Base-by-base conservation (phyloP, 2,888 invertebrate genomes). In the Eutolmus rufibarbis region DNA sequence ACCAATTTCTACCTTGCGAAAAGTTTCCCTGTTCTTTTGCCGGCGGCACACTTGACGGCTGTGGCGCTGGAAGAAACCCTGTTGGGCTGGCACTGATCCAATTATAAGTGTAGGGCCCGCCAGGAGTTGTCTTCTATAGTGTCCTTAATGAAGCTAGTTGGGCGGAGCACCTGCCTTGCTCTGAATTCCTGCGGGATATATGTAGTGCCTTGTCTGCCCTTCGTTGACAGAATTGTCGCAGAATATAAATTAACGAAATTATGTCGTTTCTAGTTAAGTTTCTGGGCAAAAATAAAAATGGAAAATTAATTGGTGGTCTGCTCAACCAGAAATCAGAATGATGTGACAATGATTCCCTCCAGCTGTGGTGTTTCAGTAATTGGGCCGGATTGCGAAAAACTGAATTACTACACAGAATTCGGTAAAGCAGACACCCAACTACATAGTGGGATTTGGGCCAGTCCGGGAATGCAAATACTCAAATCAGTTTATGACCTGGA, bases 171-270 rank as follows among this genome's bases (percentile, higher is more conserved):
- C 66, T 28, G 23, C 4, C 66, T 66, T 66, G 66, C 8, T 66
- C 66, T 28, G 66, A 28, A 66, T 66, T 66, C 66, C 66, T 66
- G 9, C 66, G 66, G 66, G 66, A 28, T 1, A 23, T 66, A 57
- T 57, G n/a, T n/a, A 66, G 66, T 66, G 66, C 19, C 19, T 28
- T 28, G 66, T 23, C 66, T 66, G 28, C 66, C 19, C 14, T 66
- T 66, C 23, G 78, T 78, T 78, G 78, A 28, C 78, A 78, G 78
- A 78, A 43, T 66, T 78, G 78, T 78, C 78, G 78, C 78, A 78
- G 78, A 19, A 43, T 43, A 43, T 78, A 78, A 78, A 78, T 78
- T 78, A 78, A 78, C 43, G 23, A 78, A 78, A 78, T 43, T 40
- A 40, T 40, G 8, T 43, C 43, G 43, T 19, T 43, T 78, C 9